Conservation (phyloP, 2,113 vertebrate species). For the Gopherus evgoodei region DNA sequence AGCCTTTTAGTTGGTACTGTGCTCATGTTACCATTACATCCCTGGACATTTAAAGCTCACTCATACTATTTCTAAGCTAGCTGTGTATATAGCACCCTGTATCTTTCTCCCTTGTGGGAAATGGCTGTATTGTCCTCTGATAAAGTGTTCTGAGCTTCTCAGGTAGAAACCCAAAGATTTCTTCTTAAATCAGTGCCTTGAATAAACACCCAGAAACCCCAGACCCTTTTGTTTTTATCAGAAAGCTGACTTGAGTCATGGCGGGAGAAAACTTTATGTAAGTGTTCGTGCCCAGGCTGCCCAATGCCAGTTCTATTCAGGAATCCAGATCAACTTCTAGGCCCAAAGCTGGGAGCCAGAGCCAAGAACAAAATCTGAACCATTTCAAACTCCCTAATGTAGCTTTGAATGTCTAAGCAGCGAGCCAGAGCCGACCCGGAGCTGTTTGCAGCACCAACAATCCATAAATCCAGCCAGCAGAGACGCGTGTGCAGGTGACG, state of each 20-base stretch:
- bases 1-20: not conserved
- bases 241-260: not conserved
- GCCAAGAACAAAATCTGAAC: constrained; percentile 21
- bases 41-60: not conserved
- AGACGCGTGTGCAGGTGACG: constrained; percentile 46
- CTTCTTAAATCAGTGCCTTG: not conserved
- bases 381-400: constrained; percentile 24
- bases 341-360: not conserved
- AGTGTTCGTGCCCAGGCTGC: not conserved
- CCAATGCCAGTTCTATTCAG: not conserved
- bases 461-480: not conserved
- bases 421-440: constrained; percentile 27
- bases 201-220: not conserved
- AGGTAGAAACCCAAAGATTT: not conserved
- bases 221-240: not conserved
- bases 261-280: not conserved
- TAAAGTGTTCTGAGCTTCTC: not conserved
- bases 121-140: not conserved
- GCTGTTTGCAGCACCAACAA: not conserved
- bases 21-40: not conserved
- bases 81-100: not conserved
- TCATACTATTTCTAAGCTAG: not conserved
- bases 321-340: constrained; percentile 24
- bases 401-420: not conserved
- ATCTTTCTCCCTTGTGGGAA: not conserved